phyloP scores from a whole-genome alignment of 2,113 vertebrate genomes.

The Perccottus glenii region DNA sequence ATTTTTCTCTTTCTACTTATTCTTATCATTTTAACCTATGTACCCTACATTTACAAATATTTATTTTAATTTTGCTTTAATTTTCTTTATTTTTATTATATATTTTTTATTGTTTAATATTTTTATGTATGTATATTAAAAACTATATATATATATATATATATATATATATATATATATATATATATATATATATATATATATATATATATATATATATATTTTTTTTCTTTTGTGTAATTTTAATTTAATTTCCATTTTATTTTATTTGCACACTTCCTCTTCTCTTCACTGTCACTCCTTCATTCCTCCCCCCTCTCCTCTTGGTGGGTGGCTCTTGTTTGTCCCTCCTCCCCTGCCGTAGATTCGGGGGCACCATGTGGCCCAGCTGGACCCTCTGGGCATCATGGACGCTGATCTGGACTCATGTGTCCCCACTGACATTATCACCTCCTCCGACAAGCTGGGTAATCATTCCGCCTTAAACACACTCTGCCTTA shows the following conservation, averaged over 20 bases:
- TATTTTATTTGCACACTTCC: not conserved
- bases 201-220: too few relatives aligned
- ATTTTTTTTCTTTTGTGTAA: too few relatives aligned
- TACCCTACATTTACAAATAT: too few relatives aligned
- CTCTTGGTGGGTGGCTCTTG: constrained; percentile 61
- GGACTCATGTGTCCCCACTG: constrained; percentile 96
- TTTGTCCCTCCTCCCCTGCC: constrained; percentile 54
- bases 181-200: too few relatives aligned
- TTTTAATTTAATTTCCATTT: not conserved
- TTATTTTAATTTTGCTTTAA: too few relatives aligned
- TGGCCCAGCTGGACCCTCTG: constrained; percentile 98
- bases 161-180: too few relatives aligned
- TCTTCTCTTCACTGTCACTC: not conserved
- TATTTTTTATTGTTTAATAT: too few relatives aligned
- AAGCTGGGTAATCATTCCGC: constrained; percentile 95
- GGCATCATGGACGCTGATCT: constrained; percentile 99
- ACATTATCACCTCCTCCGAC: constrained; percentile 98
- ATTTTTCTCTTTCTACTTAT: too few relatives aligned
- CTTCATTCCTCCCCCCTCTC: constrained; percentile 14
- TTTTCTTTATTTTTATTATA: too few relatives aligned
- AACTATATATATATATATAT: too few relatives aligned
- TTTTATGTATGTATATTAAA: too few relatives aligned
- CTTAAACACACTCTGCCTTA: constrained; percentile 2
- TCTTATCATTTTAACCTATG: too few relatives aligned
- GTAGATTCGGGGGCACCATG: constrained; percentile 99